These are phyloP conservation scores for Rhopalosiphum padi DNA, from an alignment of 1,140 invertebrate genomes.

Conservation along the genomic window DNA sequence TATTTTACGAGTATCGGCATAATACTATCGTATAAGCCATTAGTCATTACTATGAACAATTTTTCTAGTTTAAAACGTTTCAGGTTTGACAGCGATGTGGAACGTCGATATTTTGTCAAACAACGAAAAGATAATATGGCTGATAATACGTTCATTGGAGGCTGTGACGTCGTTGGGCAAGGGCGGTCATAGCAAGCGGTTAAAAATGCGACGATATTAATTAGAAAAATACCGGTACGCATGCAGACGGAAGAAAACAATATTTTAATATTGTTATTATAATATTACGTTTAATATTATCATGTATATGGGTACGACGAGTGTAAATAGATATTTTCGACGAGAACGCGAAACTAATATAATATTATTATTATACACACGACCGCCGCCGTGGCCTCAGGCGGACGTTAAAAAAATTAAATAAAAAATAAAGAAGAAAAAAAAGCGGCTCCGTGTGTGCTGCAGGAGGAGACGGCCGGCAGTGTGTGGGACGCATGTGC, in stretches of 20 bases:
- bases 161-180: too few relatives aligned
- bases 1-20: neutral
- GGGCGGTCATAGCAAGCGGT: neutral
- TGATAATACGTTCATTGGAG: neutral
- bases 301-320: neutral
- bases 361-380: neutral
- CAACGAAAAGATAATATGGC: neutral
- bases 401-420: neutral
- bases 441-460: constrained; percentile 1
- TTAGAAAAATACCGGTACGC: constrained; percentile 13
- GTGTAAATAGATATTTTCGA: neutral
- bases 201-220: constrained; percentile 7
- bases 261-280: constrained; percentile 5
- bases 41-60: neutral
- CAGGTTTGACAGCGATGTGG: neutral
- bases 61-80: neutral
- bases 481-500: neutral
- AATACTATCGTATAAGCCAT: too few relatives aligned
- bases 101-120: neutral
- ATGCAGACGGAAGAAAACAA: neutral
- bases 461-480: neutral
- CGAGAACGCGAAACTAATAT: constrained; percentile 36
- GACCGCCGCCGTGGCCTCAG: neutral
- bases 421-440: neutral
- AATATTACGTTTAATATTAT: neutral